Evolutionary conservation across 2,888 invertebrate genomes (phyloP), one percentile per base, ranked within the genome.

Genomic region (Heteropelma amictum): DNA sequence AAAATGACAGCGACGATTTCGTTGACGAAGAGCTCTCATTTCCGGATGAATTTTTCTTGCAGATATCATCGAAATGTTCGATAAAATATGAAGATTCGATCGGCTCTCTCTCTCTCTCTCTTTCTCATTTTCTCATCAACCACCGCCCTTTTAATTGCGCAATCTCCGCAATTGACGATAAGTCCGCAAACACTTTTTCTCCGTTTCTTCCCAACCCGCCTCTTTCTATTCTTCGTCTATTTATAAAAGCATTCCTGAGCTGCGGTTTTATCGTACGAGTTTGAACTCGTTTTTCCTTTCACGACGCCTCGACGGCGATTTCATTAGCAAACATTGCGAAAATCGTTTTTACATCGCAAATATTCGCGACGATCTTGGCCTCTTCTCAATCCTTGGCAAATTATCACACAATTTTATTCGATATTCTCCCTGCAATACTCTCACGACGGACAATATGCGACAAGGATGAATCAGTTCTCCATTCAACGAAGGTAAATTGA

Each of bases 61-160:
- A 17, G 14, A 45, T 21, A 72, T n/a, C n/a, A n/a, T n/a, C n/a
- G n/a, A n/a, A n/a, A n/a, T n/a, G n/a, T n/a, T n/a, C n/a, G n/a
- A n/a, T n/a, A n/a, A n/a, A n/a, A n/a, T n/a, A n/a, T n/a, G n/a
- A 30, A 42, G 30, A 51, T 51, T 68, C 40, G 49, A 73, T 68
- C 56, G 68, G 49, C 47, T 54, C 26, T 28, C 12, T 23, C 12
- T 5, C 54, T 14, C 17, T 5, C 40, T n/a, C n/a, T n/a, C n/a
- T n/a, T n/a, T n/a, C n/a, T n/a, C n/a, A n/a, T n/a, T n/a, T n/a
- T n/a, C n/a, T n/a, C n/a, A n/a, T n/a, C n/a, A n/a, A n/a, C n/a
- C n/a, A n/a, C 28, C 38, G 7, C 1, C 1, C 30, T n/a, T 47
- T 17, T 26, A 40, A 63, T 70, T 70, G 45, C 63, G 38, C 63